Base-by-base conservation (phyloP, 2,113 vertebrate species). In the Gambusia affinis region DNA sequence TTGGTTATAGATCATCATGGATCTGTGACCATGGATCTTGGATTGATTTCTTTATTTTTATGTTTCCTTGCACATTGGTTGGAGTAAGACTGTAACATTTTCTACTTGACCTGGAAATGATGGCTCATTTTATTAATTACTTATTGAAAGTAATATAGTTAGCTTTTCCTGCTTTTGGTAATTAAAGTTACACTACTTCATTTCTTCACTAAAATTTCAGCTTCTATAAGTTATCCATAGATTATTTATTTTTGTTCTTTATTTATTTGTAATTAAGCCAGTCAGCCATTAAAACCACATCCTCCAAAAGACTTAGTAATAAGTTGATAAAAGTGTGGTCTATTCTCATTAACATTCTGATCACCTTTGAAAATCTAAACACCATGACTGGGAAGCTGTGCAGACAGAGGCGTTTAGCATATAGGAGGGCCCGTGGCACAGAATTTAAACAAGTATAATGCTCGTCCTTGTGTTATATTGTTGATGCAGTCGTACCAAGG, bases 301-400 rank as follows among this genome's bases (percentile, higher is more conserved):
- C 28, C 44, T 51, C 10, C 31, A 54, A 51, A 51, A 31, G 8
- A 31, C 11, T n/a, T 54, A 12, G 12, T 68, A 30, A 22, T 67
- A 10, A 51, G 28, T 30, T 68, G 15, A 54, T 57, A 54, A 37
- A 67, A 54, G 10, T 54, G 12, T 3, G 28, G 8, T 10, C 8
- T 24, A 2, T 54, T 54, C 28, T 68, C 28, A 68, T 54, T 68
- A 8, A 30, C 11, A 68, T 68, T 51, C 28, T 19, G 8, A 30
- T 29, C 39, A 29, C 66, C 27, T 29, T 15, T 44, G 27, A 51
- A 19, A 28, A 28, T 42, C 64, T 44, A 44, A 67, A 28, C n/a
- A 67, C 37, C 64, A 28, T 44, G 64, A 44, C n/a, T 67, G 64
- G n/a, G 42, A 44, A 24, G n/a, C 27, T 28, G n/a, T 67, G 64